These are phyloP conservation scores for Pelobates fuscus DNA, from an alignment of 2,113 vertebrate species.

Conservation along the genomic window DNA sequence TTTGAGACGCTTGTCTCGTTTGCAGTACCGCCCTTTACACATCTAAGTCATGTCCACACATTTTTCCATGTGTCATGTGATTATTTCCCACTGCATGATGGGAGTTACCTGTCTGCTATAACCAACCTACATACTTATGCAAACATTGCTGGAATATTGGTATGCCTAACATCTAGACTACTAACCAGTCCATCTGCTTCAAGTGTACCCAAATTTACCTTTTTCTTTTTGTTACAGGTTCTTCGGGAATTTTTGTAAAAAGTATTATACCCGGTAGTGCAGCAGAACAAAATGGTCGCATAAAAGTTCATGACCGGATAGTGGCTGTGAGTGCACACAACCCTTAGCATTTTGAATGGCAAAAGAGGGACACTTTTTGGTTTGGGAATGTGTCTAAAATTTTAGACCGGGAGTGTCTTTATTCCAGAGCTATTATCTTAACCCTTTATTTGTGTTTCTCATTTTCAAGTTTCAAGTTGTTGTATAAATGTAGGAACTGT, in stretches of 20 bases:
- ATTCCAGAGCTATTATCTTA: no score
- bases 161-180: not conserved
- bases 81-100: not conserved
- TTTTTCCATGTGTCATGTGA: not conserved
- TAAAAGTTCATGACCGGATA: conserved; percentile 80
- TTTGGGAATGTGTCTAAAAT: no score
- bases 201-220: not conserved
- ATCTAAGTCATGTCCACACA: not conserved
- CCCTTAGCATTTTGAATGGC: not conserved
- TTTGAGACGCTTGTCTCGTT: not conserved
- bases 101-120: not conserved
- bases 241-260: conserved; percentile 84
- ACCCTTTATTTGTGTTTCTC: no score
- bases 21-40: not conserved
- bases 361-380: no score
- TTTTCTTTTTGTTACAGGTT: conserved; percentile 60
- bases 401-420: no score
- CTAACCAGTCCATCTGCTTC: not conserved
- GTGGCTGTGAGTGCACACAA: conserved; percentile 74
- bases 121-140: not conserved
- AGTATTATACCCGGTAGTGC: conserved; percentile 82
- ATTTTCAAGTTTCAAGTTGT: no score
- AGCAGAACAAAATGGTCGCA: conserved; percentile 79
- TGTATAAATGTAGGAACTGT: no score
- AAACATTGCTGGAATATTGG: not conserved